Conservation (phyloP, 2,113 vertebrate genomes). For the Channa argus region DNA sequence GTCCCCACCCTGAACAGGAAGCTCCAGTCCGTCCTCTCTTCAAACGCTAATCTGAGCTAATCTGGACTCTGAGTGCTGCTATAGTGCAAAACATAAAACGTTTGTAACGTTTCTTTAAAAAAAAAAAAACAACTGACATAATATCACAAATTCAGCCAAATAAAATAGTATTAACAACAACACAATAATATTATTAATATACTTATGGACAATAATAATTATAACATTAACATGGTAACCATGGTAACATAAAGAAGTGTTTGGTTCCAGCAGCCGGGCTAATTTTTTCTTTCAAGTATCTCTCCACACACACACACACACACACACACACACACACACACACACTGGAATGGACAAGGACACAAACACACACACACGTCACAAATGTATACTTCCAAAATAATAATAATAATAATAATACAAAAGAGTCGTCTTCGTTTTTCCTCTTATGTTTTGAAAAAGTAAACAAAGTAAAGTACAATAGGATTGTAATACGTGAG, state of each 20-base stretch:
- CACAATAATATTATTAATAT: slow-evolving; percentile 71
- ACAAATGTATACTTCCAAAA: slow-evolving; percentile 85
- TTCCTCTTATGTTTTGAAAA: slow-evolving; percentile 80
- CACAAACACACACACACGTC: slow-evolving; percentile 43
- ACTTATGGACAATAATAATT: slow-evolving; percentile 66
- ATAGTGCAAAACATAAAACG: slow-evolving; percentile 98
- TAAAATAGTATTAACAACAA: slow-evolving; percentile 60
- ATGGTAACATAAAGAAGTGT: slow-evolving; percentile 90
- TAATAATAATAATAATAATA: slow-evolving; percentile 71
- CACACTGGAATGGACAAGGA: slow-evolving; percentile 18
- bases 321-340: slow-evolving; percentile 30
- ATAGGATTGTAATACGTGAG: slow-evolving; percentile 86
- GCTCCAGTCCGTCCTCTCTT: slow-evolving; percentile 16
- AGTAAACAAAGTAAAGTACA: slow-evolving; percentile 86
- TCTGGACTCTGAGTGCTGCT: slow-evolving; percentile 89
- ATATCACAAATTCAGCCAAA: slow-evolving; percentile 58
- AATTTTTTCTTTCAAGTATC: slow-evolving; percentile 99
- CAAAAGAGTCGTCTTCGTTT: slow-evolving; percentile 85
- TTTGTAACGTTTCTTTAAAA: slow-evolving; percentile 78
- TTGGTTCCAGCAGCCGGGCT: slow-evolving; percentile 98
- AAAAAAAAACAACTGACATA: slow-evolving; percentile 26
- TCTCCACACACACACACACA: slow-evolving; percentile 77
- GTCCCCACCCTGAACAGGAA: not conserved
- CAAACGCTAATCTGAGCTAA: slow-evolving; percentile 76
- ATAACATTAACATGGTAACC: slow-evolving; percentile 75